These are phyloP conservation scores for Oncorhynchus tshawytscha DNA, from an alignment of 2,113 vertebrate species.

Conservation along the genomic window DNA sequence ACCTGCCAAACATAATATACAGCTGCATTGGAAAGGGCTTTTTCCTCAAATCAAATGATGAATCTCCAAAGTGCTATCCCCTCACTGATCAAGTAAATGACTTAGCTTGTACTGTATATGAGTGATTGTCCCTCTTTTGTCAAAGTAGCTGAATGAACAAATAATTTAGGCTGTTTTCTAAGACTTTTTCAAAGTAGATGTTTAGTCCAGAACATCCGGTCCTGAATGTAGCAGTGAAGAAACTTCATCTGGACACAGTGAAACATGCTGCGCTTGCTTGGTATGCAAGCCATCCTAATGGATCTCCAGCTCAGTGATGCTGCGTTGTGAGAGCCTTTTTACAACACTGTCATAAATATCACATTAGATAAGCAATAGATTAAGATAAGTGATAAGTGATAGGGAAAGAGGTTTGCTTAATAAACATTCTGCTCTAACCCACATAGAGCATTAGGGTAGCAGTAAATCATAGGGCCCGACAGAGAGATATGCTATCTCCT, in stretches of 20 bases:
- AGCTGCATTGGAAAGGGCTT: neutral
- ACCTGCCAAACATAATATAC: constrained; percentile 9
- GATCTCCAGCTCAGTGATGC: constrained; percentile 51
- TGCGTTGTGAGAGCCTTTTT: constrained; percentile 43
- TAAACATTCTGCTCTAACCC: constrained; percentile 56
- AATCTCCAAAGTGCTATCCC: neutral
- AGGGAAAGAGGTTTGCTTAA: constrained; percentile 33
- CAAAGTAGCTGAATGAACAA: too few relatives aligned
- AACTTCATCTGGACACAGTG: constrained; percentile 4
- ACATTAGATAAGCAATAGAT: constrained; percentile 59
- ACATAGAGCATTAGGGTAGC: constrained; percentile 34
- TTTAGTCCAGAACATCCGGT: too few relatives aligned
- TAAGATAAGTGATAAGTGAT: constrained; percentile 47
- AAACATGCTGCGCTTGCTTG: constrained; percentile 8
- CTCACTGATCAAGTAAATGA: neutral
- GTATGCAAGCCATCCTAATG: constrained; percentile 48
- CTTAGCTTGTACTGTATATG: neutral
- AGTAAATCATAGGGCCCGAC: constrained; percentile 31
- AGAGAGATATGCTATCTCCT: constrained; percentile 41
- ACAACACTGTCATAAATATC: constrained; percentile 65
- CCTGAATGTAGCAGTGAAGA: neutral
- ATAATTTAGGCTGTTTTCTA: too few relatives aligned
- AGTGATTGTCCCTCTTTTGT: neutral
- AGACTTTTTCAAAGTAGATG: too few relatives aligned
- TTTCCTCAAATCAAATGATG: neutral